A percentile compares a stretch with the other conserved stretches of the same genome.
These are phyloP conservation scores for Microplitis demolitor DNA, from an alignment of 1,140 invertebrate genomes.

Conservation along the genomic window DNA sequence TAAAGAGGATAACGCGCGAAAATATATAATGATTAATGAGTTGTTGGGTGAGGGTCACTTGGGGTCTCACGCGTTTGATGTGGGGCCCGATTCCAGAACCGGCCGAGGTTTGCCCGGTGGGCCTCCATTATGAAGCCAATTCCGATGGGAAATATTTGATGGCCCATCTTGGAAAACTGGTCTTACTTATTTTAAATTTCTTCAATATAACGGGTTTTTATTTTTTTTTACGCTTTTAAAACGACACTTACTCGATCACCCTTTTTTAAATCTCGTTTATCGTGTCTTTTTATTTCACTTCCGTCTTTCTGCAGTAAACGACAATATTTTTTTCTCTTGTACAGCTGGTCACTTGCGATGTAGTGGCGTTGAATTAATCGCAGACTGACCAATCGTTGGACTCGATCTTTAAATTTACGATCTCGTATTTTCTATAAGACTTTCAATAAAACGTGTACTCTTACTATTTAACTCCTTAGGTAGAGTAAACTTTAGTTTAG, in stretches of 20 bases:
- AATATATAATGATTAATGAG: slow-evolving; percentile 56
- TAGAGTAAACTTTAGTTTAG: not conserved
- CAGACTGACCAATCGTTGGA: not conserved
- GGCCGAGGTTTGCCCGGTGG: slow-evolving; percentile 35
- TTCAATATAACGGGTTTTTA: not conserved
- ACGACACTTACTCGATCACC: not conserved
- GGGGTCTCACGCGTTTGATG: slow-evolving; percentile 19
- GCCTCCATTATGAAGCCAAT: slow-evolving; percentile 20
- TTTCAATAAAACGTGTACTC: not conserved
- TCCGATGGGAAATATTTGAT: slow-evolving; percentile 38
- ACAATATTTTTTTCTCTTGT: not conserved
- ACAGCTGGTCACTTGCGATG: slow-evolving; percentile 23
- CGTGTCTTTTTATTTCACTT: not conserved
- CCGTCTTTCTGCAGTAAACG: not conserved
- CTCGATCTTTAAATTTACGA: not conserved
- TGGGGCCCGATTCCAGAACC: slow-evolving; percentile 50
- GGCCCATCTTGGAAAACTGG: slow-evolving; percentile 44
- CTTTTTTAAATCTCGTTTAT: not conserved
- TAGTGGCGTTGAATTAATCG: slow-evolving; percentile 26
- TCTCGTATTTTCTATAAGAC: not conserved
- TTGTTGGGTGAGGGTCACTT: slow-evolving; percentile 25
- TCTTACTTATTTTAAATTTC: slow-evolving; percentile 23
- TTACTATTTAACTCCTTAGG: not conserved
- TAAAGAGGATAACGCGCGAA: slow-evolving; percentile 4
- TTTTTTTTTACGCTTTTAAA: not conserved